These are phyloP conservation scores for Megathymus violae DNA, from an alignment of 1,140 invertebrate species.

Conservation along the genomic window DNA sequence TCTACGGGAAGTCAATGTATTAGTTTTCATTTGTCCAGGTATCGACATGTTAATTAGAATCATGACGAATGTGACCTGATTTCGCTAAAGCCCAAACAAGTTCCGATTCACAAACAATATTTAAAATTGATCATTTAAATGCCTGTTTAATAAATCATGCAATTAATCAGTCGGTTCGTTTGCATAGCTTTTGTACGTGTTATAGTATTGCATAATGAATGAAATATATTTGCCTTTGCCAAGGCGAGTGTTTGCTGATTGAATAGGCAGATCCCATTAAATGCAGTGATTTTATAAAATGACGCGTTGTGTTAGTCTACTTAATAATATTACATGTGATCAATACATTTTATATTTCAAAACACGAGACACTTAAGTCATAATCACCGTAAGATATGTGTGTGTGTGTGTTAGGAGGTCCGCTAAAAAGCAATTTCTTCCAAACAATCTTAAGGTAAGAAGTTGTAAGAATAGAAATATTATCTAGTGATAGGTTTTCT, in stretches of 20 bases:
- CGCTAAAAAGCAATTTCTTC: too few species aligned
- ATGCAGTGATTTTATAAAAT: neutral
- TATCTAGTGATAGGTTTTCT: too few species aligned
- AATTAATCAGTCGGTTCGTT: conserved; percentile 13
- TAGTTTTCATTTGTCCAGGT: too few species aligned
- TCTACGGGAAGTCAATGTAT: too few species aligned
- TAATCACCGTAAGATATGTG: too few species aligned
- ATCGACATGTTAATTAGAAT: too few species aligned
- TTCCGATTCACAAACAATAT: neutral
- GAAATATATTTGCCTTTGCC: neutral
- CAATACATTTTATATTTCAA: too few species aligned
- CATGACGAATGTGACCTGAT: neutral
- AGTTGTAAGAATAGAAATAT: too few species aligned
- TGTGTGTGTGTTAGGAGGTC: too few species aligned
- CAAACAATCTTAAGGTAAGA: too few species aligned
- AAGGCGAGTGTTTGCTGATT: neutral
- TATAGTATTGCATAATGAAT: conserved; percentile 4
- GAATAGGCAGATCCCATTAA: neutral
- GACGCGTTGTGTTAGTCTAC: too few species aligned
- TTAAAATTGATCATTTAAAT: conserved; percentile 19
- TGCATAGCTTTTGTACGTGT: conserved; percentile 10
- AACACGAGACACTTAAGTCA: too few species aligned
- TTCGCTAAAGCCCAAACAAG: neutral
- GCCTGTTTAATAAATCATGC: conserved; percentile 11
- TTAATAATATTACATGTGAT: neutral